Conservation (phyloP, 2,113 vertebrate species). For the Megalops atlanticus region DNA sequence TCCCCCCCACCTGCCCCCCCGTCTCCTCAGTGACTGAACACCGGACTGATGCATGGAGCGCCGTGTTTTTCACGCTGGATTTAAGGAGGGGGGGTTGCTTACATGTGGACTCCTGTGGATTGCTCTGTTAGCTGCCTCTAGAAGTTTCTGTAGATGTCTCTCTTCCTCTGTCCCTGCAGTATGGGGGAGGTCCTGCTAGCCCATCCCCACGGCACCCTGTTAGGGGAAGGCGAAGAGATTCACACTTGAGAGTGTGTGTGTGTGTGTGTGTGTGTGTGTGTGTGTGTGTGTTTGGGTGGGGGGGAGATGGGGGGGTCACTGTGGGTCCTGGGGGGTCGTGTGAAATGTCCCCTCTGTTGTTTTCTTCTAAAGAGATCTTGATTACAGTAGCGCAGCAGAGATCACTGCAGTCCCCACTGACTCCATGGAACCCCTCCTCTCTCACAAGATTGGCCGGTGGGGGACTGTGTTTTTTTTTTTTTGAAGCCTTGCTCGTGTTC, state of each 20-base stretch:
- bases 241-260: too few relatives aligned
- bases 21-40: not conserved
- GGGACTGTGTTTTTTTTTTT: constrained; percentile 35
- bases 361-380: not conserved
- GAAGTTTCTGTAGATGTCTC: constrained; percentile 21
- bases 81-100: constrained; percentile 40
- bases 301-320: not conserved
- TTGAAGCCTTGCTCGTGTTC: too few relatives aligned
- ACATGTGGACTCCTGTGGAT: constrained; percentile 11
- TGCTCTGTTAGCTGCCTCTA: constrained; percentile 30
- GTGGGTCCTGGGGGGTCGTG: not conserved
- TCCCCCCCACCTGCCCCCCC: not conserved
- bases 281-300: not conserved
- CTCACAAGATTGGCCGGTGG: not conserved
- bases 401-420: too few relatives aligned
- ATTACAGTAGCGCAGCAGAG: not conserved
- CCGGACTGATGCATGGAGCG: constrained; percentile 26
- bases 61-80: constrained; percentile 23
- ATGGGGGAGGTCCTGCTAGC: not conserved
- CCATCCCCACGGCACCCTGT: too few relatives aligned
- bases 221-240: too few relatives aligned
- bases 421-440: constrained; percentile 1
- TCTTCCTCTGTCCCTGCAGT: not conserved
- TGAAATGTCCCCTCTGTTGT: not conserved
- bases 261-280: not conserved